Conservation (phyloP, 2,888 invertebrate genomes). For the Bellardia bayeri region DNA sequence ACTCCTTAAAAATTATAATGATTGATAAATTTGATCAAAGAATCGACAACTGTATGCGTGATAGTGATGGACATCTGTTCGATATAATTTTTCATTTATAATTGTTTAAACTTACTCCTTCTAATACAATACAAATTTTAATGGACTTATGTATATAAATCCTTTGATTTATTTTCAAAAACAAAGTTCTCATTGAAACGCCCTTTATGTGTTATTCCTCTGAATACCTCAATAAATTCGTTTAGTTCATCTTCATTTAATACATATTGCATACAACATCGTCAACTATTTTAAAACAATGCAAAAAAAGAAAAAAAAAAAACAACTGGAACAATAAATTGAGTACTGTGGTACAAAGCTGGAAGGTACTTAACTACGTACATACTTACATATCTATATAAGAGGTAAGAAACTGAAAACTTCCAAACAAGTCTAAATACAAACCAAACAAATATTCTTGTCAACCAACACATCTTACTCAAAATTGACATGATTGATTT, state of each 20-base stretch:
- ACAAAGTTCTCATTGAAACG: background rate
- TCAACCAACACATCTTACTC: slow-evolving; percentile 81
- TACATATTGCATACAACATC: background rate
- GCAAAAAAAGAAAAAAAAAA: slow-evolving; percentile 1
- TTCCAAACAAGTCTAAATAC: background rate
- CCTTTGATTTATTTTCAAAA: too few relatives aligned
- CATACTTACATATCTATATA: background rate
- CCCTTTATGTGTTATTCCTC: background rate
- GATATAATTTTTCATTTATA: too few relatives aligned
- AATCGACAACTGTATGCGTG: too few relatives aligned
- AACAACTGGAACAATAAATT: slow-evolving; percentile 40
- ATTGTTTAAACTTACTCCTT: too few relatives aligned
- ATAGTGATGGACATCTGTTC: too few relatives aligned
- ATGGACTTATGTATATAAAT: too few relatives aligned
- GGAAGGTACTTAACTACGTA: slow-evolving; percentile 13
- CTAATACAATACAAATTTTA: too few relatives aligned
- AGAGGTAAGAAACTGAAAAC: background rate
- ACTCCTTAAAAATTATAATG: too few relatives aligned
- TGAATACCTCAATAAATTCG: background rate
- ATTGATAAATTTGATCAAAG: too few relatives aligned
- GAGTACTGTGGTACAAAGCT: slow-evolving; percentile 15
- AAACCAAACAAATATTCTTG: slow-evolving; percentile 74
- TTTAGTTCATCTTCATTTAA: too few relatives aligned
- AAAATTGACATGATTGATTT: slow-evolving; percentile 82
- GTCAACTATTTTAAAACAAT: background rate